A percentile compares a stretch with the other conserved stretches of the same genome.
phyloP scores from a whole-genome alignment of 92 coral and sea anemone species.

The Chrysogorgia sp. region DNA sequence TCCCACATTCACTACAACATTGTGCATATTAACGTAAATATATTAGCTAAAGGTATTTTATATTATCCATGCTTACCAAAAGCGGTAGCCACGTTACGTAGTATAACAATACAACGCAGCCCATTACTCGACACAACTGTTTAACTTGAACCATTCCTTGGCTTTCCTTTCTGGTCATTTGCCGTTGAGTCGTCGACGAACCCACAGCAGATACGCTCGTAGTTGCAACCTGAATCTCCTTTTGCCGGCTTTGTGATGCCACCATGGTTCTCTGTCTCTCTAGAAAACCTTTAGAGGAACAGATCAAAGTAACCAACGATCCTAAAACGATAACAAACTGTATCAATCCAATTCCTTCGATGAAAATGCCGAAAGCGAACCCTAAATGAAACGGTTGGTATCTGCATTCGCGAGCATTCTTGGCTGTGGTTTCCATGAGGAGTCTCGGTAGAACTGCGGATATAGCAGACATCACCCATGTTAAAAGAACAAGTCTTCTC shows the following conservation, averaged over 20 bases:
- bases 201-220: background rate
- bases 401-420: background rate
- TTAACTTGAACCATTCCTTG: conserved; percentile 81
- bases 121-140: conserved; percentile 85
- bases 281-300: conserved; percentile 73
- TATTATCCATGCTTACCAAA: conserved; percentile 67
- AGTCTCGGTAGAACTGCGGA: conserved; percentile 68
- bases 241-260: conserved; percentile 32
- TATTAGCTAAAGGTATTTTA: too few relatives aligned
- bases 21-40: too few relatives aligned
- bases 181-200: conserved; percentile 9
- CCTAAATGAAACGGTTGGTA: conserved; percentile 54
- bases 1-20: too few relatives aligned
- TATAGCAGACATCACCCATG: conserved; percentile 71
- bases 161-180: conserved; percentile 63
- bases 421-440: conserved; percentile 67
- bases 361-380: conserved; percentile 59
- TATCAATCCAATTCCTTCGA: background rate
- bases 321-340: conserved; percentile 19
- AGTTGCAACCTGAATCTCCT: conserved; percentile 17
- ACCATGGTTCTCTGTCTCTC: conserved; percentile 82
- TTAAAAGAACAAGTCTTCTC: conserved; percentile 55
- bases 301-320: conserved; percentile 75
- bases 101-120: conserved; percentile 78
- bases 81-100: conserved; percentile 95